Evolutionary conservation across 2,888 invertebrate species (phyloP).

Genomic region (Achlya flavicornis): DNA sequence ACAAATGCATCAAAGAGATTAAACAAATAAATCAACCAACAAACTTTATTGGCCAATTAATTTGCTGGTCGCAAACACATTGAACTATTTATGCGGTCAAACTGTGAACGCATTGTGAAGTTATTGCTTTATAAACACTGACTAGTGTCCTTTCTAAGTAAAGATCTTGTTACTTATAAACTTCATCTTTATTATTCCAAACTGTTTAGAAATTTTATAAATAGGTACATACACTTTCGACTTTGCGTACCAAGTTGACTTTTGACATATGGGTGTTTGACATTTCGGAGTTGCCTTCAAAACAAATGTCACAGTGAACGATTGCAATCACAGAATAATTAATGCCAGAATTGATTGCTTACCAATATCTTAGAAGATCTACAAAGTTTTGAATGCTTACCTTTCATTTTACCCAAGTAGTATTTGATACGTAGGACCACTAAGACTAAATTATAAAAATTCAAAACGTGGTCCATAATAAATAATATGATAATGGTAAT

Average conservation of each 20-base stretch:
- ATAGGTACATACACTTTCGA: not conserved
- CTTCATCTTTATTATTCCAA: not conserved
- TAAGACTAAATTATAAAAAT: not conserved
- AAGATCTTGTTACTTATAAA: not conserved
- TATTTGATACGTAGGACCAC: no score
- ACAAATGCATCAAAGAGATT: slow-evolving; percentile 22
- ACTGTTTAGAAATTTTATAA: not conserved
- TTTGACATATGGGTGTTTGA: slow-evolving; percentile 9
- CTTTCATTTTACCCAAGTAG: not conserved
- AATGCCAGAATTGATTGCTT: not conserved
- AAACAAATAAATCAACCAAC: slow-evolving; percentile 45
- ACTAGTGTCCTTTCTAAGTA: not conserved
- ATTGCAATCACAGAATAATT: not conserved
- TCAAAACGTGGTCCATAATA: not conserved
- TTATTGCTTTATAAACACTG: slow-evolving; percentile 3
- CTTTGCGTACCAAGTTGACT: not conserved
- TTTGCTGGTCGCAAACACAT: slow-evolving; percentile 19
- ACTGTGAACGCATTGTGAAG: slow-evolving; percentile 6
- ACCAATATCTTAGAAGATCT: not conserved
- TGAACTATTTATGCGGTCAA: slow-evolving; percentile 10
- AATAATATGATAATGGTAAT: not conserved
- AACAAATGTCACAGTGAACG: slow-evolving; percentile 5
- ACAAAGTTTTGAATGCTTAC: not conserved
- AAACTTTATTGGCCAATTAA: slow-evolving; percentile 40
- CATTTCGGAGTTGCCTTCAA: slow-evolving; percentile 11